Conservation (phyloP, 2,797 vertebrate genomes). For the Leuciscus waleckii region DNA sequence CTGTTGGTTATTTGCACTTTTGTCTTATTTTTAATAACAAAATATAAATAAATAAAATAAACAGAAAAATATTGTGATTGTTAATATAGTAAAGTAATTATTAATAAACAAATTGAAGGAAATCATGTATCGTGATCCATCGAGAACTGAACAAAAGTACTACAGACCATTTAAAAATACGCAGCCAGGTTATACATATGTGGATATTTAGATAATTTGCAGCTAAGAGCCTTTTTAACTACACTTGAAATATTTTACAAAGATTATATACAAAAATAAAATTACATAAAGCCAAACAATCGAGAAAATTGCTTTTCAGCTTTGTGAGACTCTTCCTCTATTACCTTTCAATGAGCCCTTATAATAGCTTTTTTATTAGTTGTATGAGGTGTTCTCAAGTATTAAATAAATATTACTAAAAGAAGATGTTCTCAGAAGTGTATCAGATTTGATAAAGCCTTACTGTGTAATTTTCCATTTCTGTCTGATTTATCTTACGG, state of each 20-base stretch:
- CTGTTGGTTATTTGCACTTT: too few species aligned
- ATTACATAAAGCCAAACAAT: too few species aligned
- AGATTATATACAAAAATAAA: too few species aligned
- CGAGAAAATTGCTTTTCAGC: neutral
- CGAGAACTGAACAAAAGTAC: neutral
- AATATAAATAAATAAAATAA: too few species aligned
- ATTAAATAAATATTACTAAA: neutral
- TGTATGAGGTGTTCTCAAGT: neutral
- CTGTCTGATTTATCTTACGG: neutral
- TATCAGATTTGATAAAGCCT: constrained; percentile 8
- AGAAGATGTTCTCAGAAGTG: neutral
- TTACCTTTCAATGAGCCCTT: neutral
- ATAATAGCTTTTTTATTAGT: neutral
- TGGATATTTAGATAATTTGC: neutral
- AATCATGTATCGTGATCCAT: too few species aligned
- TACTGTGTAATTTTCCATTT: neutral
- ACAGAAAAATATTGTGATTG: too few species aligned
- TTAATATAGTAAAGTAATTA: too few species aligned
- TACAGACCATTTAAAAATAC: neutral
- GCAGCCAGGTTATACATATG: neutral
- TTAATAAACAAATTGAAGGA: too few species aligned
- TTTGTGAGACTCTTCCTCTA: neutral
- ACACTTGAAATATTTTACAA: neutral
- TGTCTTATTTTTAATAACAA: too few species aligned
- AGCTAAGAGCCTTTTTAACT: neutral